A percentile compares a stretch with the other conserved stretches of the same genome.
Evolutionary conservation across 2,888 invertebrate species (phyloP).

Genomic region (Neocrepidodera transversa): DNA sequence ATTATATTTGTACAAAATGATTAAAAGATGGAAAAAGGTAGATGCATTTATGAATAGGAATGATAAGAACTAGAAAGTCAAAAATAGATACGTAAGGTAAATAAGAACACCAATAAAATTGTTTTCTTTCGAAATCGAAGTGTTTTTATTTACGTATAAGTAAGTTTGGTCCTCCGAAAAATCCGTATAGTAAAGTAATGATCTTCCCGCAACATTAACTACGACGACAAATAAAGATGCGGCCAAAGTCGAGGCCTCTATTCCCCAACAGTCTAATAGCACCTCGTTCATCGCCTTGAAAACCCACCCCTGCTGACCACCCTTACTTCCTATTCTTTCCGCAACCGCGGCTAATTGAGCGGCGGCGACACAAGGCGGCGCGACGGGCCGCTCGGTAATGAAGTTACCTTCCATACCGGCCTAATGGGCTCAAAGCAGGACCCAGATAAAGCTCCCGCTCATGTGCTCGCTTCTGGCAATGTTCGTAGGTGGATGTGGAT

Average conservation of each 20-base stretch:
- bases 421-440: conserved; percentile 42
- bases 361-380: conserved; percentile 57
- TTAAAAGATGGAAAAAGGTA: no score
- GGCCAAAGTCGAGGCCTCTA: neutral
- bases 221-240: conserved; percentile 21
- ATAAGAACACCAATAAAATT: no score
- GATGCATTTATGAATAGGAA: no score
- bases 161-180: conserved; percentile 4
- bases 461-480: neutral
- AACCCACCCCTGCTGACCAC: conserved; percentile 37
- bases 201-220: conserved; percentile 20
- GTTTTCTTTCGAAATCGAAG: neutral
- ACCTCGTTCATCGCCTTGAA: conserved; percentile 28
- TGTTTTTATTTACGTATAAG: neutral
- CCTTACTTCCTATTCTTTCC: conserved; percentile 57
- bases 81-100: no score
- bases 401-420: conserved; percentile 52
- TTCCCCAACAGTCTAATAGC: conserved; percentile 18
- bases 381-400: conserved; percentile 51
- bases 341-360: conserved; percentile 67
- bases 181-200: neutral
- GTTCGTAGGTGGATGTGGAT: conserved; percentile 1
- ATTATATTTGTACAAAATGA: no score
- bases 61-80: no score
- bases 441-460: conserved; percentile 34